Percentiles rank a stretch among this genome's conserved stretches.
phyloP scores from a whole-genome alignment of 2,113 vertebrate genomes.

The Prinia subflava region DNA sequence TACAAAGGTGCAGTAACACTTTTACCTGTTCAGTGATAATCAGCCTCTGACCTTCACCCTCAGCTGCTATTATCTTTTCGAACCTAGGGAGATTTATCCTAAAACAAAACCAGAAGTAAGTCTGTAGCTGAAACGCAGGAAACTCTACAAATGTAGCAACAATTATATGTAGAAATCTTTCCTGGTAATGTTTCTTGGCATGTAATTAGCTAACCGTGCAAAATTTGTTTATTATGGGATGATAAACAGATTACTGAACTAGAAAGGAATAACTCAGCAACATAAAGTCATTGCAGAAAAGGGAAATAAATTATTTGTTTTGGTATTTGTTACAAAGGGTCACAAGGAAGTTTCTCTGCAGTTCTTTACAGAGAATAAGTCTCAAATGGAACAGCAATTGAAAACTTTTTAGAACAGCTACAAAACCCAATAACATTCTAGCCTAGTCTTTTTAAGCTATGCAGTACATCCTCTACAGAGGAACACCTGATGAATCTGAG shows the following conservation, averaged over 20 bases:
- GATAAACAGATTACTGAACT: not conserved
- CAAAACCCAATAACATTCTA: not conserved
- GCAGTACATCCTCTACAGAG: not conserved
- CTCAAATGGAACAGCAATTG: not conserved
- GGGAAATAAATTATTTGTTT: not conserved
- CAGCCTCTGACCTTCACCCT: slow-evolving; percentile 83
- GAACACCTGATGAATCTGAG: not conserved
- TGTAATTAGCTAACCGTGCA: not conserved
- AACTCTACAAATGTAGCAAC: not conserved
- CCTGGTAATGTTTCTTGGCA: not conserved
- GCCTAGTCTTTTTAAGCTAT: not conserved
- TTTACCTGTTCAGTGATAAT: slow-evolving; percentile 90
- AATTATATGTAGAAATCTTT: not conserved
- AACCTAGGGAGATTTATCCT: slow-evolving; percentile 88
- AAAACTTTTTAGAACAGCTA: not conserved
- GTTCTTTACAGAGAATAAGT: not conserved
- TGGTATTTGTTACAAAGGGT: not conserved
- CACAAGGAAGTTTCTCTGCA: not conserved
- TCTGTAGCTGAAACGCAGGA: not conserved
- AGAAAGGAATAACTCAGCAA: not conserved
- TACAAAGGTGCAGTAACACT: not conserved
- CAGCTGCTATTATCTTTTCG: slow-evolving; percentile 78
- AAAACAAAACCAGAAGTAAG: slow-evolving; percentile 43
- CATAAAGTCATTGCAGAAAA: not conserved
- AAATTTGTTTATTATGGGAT: not conserved